phyloP scores from a whole-genome alignment of 2,113 vertebrate species.

The Psittacus erithacus region DNA sequence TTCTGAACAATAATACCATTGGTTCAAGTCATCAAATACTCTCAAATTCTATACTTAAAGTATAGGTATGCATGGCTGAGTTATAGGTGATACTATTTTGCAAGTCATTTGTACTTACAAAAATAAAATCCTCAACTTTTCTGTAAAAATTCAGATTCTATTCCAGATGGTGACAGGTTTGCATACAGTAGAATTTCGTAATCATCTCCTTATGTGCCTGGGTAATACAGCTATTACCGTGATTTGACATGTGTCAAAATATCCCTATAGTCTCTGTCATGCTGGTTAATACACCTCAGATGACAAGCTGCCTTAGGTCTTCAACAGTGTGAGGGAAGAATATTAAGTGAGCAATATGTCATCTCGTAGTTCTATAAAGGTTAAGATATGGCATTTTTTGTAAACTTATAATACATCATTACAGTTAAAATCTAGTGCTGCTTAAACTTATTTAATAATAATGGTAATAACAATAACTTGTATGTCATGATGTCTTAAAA shows the following conservation, averaged over 20 bases:
- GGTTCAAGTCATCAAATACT: neutral
- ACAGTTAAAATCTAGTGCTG: neutral
- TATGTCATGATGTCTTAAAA: neutral
- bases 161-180: constrained; percentile 19
- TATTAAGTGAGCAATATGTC: constrained; percentile 2
- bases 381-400: neutral
- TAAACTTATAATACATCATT: neutral
- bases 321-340: constrained; percentile 21
- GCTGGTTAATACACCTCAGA: neutral
- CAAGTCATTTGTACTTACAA: neutral
- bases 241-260: constrained; percentile 63
- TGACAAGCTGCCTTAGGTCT: constrained; percentile 21
- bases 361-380: neutral
- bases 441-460: neutral
- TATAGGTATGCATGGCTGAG: neutral
- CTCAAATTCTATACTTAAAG: neutral
- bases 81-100: neutral
- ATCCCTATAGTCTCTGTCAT: constrained; percentile 47
- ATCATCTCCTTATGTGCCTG: constrained; percentile 26
- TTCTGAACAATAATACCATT: neutral
- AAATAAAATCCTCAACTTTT: neutral
- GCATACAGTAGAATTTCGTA: neutral
- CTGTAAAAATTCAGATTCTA: neutral
- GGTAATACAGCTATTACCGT: constrained; percentile 49
- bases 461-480: neutral